Conservation (phyloP, 2,797 vertebrate genomes). For the Saxicola maurus region DNA sequence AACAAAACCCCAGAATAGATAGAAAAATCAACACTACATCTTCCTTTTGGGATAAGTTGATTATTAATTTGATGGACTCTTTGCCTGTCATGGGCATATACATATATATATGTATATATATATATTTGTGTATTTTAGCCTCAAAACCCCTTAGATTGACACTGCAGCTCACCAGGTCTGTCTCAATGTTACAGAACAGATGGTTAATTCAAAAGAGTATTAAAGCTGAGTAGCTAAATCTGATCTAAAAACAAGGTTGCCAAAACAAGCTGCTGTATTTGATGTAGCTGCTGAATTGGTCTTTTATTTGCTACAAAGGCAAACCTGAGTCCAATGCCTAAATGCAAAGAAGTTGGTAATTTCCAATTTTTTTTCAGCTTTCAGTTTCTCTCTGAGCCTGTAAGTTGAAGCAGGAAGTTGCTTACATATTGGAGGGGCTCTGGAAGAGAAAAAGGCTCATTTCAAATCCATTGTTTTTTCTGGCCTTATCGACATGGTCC, state of each 20-base stretch:
- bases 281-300: conserved; percentile 11
- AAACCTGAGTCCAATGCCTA: neutral
- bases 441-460: neutral
- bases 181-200: conserved; percentile 45
- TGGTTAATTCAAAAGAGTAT: conserved; percentile 58
- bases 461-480: neutral
- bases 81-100: neutral
- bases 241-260: conserved; percentile 32
- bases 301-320: neutral
- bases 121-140: neutral
- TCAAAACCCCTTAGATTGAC: neutral
- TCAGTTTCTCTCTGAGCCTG: neutral
- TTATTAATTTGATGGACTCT: neutral
- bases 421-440: neutral
- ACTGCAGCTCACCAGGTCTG: neutral
- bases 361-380: neutral
- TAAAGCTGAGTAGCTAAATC: conserved; percentile 52
- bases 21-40: neutral
- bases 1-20: neutral
- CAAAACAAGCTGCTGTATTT: conserved; percentile 37
- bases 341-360: neutral
- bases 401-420: neutral
- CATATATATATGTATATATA: rapidly evolving
- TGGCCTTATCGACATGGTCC: neutral
- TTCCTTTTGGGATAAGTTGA: neutral